phyloP scores from a whole-genome alignment of 2,888 invertebrate genomes.

The Agrotis ipsilon region DNA sequence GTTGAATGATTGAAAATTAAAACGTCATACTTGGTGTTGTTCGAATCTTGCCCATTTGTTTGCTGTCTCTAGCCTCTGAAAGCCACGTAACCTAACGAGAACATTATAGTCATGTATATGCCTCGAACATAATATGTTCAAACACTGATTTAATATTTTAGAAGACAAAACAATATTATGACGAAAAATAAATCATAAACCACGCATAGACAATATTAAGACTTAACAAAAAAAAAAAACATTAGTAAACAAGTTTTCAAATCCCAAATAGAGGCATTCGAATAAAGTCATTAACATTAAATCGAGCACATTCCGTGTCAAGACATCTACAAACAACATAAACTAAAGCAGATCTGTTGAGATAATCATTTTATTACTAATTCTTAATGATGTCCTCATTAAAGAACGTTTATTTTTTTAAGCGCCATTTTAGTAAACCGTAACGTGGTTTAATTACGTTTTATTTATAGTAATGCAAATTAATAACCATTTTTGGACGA shows the following conservation, averaged over 20 bases:
- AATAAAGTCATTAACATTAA: constrained; percentile 49
- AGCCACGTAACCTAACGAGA: no score
- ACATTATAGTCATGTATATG: no score
- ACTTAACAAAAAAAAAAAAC: constrained; percentile 4
- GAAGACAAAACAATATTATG: not conserved
- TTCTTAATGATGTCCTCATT: constrained; percentile 49
- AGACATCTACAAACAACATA: constrained; percentile 22
- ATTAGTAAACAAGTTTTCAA: constrained; percentile 1
- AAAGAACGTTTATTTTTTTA: constrained; percentile 44
- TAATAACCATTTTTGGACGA: not conserved
- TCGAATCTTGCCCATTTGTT: no score
- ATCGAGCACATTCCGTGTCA: constrained; percentile 43
- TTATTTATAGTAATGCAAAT: constrained; percentile 9
- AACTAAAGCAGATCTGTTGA: constrained; percentile 41
- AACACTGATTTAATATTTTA: no score
- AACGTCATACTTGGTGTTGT: no score
- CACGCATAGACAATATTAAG: not conserved
- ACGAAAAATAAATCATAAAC: constrained; percentile 26
- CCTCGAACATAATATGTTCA: no score
- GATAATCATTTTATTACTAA: constrained; percentile 58
- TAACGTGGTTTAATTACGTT: constrained; percentile 19
- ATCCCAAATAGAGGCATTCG: constrained; percentile 34
- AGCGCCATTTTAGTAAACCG: constrained; percentile 32
- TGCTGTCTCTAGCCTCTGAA: no score
- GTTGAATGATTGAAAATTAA: no score